Evolutionary conservation across 2,113 vertebrate genomes (phyloP), one percentile per base, ranked within the genome.

Genomic region (Melanerpes aurifrons): DNA sequence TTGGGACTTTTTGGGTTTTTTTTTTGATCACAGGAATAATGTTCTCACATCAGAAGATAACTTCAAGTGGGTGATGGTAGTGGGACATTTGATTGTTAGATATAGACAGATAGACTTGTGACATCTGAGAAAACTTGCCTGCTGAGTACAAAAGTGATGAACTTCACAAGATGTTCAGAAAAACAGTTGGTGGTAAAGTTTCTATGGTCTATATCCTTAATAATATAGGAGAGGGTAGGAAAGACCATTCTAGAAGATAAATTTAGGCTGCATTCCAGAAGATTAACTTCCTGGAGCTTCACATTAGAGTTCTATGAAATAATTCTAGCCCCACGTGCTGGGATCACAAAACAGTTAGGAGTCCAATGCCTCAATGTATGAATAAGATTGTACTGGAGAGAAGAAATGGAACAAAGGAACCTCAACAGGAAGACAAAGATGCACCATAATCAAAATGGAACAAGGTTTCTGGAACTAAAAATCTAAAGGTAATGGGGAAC

Each of bases 161-260:
- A 81, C 53, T 77, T 89, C 84, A 63, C 66, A 68, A 75, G 26
- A 71, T 12, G 12, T 57, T 91, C 61, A 74, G 61, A 82, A 89
- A 81, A 90, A 31, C n/a, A 78, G 24, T 9, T 15, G 5, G 8
- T 21, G 18, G 31, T 78, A 15, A 21, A 53, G 10, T 50, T 1
- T 63, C 53, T 54, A 4, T n/a, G 7, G 5, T 67, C 35, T 20
- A 18, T 81, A 56, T 18, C 20, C 20, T 26, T 62, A 63, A 40
- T 54, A 3, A 29, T 35, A 59, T 1, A 45, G 11, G 5, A 3
- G 4, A 16, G 1, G 3, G 5, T 17, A 81, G 35, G 12, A 83
- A 86, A 80, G 86, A 43, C 15, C 3, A 25, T 80, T 88, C 40
- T 62, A 21, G 57, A 90, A 8, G 6, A 9, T 73, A 32, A 70